Evolutionary conservation across 2,797 vertebrate species (phyloP).

Genomic region (Zenarchopterus dispar): DNA sequence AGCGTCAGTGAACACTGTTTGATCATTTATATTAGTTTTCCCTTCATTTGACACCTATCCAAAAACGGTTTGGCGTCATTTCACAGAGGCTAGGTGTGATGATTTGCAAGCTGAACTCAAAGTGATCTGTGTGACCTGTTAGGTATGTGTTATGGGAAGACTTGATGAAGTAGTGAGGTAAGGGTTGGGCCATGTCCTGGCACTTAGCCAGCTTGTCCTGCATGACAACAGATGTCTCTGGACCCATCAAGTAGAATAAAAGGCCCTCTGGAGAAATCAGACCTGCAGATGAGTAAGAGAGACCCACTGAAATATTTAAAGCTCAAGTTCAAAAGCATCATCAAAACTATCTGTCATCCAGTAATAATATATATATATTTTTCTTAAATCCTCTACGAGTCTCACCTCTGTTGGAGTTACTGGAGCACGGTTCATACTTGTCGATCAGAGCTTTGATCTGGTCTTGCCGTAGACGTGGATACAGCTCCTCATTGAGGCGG

Average conservation of each 20-base stretch:
- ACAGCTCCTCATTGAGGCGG: constrained; percentile 92
- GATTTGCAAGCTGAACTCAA: neutral
- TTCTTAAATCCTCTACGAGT: neutral
- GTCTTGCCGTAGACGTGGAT: constrained; percentile 88
- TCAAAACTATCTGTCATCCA: neutral
- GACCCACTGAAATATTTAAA: neutral
- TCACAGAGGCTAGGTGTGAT: neutral
- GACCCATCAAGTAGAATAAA: constrained; percentile 91
- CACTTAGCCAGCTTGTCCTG: constrained; percentile 87
- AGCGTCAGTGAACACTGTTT: too few species aligned
- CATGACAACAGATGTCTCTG: constrained; percentile 89
- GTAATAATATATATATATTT: neutral
- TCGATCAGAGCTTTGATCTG: constrained; percentile 94
- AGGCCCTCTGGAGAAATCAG: constrained; percentile 95
- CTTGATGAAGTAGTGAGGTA: constrained; percentile 96
- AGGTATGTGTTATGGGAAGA: constrained; percentile 99
- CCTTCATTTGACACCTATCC: neutral
- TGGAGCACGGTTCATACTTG: constrained; percentile 90
- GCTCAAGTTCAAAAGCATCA: neutral
- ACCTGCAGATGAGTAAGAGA: constrained; percentile 73
- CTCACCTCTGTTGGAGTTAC: constrained; percentile 92
- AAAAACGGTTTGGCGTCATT: neutral
- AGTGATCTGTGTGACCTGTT: constrained; percentile 83
- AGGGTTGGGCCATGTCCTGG: constrained; percentile 94
- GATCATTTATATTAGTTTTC: neutral